Base-by-base conservation (phyloP, 2,797 vertebrate species). In the Denticeps clupeoides region DNA sequence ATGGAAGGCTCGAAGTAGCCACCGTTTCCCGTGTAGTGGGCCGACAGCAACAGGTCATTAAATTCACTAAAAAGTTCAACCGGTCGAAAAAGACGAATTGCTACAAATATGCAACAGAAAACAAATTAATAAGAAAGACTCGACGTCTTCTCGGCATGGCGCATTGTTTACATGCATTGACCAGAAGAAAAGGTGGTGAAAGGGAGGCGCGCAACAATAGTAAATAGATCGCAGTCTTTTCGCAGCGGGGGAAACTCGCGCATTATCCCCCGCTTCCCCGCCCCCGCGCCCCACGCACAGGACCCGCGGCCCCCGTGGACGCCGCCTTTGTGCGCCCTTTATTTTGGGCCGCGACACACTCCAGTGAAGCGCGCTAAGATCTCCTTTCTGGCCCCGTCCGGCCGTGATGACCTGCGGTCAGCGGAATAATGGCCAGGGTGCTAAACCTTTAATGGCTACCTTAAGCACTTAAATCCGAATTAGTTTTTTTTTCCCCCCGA, bases 381-480 rank as follows among this genome's bases (percentile, higher is more conserved):
- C 63, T 62, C 57, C 47, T 53, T 41, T 64, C 47, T 41, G 26
- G 51, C 38, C 26, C 52, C 50, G 49, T 62, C 50, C 28, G 22
- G 26, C 47, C 10, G 35, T 62, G 68, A 64, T 68, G 60, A 65
- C 56, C 58, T 64, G 18, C 37, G 47, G 45, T 56, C 37, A 44
- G 33, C 23, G 31, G 45, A 58, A 67, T 50, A 63, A 69, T 57
- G 50, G 47, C 29, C 44, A 33, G 45, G 51, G 63, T 53, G 65
- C 48, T 56, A 58, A 54, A 59, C 41, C 50, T 38, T 48, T 62
- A 62, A 62, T 60, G 51, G 52, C 47, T 48, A 48, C 51, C 47
- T 49, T 45, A 53, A 59, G 32, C 40, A 44, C 53, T 60, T 55
- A 51, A 55, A 46, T 47, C 37, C 31, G 24, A 56, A 45, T 56